phyloP scores from a whole-genome alignment of 2,888 invertebrate genomes.

The Noctua janthina region DNA sequence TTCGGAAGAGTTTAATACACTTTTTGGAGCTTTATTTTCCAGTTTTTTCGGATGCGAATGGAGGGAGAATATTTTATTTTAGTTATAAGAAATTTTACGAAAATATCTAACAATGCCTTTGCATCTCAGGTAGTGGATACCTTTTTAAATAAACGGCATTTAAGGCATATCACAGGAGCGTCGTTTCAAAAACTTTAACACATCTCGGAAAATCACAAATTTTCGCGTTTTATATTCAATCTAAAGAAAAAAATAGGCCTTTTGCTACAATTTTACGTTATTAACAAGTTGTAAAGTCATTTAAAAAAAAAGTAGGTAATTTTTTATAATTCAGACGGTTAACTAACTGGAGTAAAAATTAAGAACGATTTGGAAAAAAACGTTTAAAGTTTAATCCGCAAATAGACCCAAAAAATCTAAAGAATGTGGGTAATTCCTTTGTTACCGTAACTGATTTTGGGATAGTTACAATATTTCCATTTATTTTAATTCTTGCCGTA shows the following conservation, averaged over 20 bases:
- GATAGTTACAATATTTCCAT: not conserved
- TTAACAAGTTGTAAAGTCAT: no score
- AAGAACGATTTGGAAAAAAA: not conserved
- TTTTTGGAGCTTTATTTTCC: not conserved
- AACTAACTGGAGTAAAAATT: not conserved
- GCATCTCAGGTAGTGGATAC: not conserved
- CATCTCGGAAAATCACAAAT: not conserved
- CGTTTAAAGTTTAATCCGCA: not conserved
- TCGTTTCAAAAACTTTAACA: not conserved
- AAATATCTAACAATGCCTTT: conserved; percentile 11
- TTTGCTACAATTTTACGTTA: not conserved
- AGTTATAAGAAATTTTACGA: not conserved
- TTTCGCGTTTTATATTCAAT: not conserved
- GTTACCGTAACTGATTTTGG: not conserved
- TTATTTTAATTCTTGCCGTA: not conserved
- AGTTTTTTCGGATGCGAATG: not conserved
- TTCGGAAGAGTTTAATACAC: not conserved
- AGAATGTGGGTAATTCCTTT: not conserved
- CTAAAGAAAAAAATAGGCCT: not conserved
- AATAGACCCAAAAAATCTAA: not conserved
- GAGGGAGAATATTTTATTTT: not conserved
- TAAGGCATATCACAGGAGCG: not conserved
- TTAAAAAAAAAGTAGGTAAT: no score
- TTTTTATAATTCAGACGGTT: not conserved
- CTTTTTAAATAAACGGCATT: not conserved